Base-by-base conservation (phyloP, 2,113 vertebrate species). In the Chloropsis hardwickii region DNA sequence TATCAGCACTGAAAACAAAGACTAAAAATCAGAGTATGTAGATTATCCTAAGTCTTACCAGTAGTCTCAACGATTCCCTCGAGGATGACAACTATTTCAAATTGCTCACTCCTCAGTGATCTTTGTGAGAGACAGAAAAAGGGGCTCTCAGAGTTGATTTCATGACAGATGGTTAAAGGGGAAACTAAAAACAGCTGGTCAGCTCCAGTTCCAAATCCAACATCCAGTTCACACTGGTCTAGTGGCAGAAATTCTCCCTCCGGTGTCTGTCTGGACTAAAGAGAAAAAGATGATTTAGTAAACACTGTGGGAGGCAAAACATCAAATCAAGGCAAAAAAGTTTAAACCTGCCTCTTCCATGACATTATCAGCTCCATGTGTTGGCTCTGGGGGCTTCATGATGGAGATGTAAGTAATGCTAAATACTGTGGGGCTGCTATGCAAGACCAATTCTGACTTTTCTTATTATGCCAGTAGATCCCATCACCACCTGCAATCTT, bases 1-100 rank as follows among this genome's bases (percentile, higher is more conserved):
- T 78, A 94, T 12, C 65, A 82, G 80, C 39, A 35, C 42, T 53
- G 56, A 25, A 94, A 81, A 51, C 9, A 82, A 79, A 64, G 42
- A n/a, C 24, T 37, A 5, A 76, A 54, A 66, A 54, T 35, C 3
- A 70, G 40, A 89, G 40, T 4, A 16, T n/a, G 27, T 17, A 8
- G 62, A 14, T 64, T 29, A 42, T 39, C 33, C 9, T 4, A 5
- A 76, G 48, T 21, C 97, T 98, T 88, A 99, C 99, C 99, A 0
- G 99, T 99, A 14, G 99, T 99, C 96, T 99, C 99, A 54, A 99
- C 99, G 18, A 99, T 99, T 90, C 99, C 99, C 92, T 99, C 99
- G 1, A 99, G 98, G 94, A 99, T 99, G 86, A 99, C 99, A 22
- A 99, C 99, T 6, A 99, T 99, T 97, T 99, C 99, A 96, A 99